phyloP scores from a whole-genome alignment of 2,113 vertebrate genomes.

The Stegastes partitus region DNA sequence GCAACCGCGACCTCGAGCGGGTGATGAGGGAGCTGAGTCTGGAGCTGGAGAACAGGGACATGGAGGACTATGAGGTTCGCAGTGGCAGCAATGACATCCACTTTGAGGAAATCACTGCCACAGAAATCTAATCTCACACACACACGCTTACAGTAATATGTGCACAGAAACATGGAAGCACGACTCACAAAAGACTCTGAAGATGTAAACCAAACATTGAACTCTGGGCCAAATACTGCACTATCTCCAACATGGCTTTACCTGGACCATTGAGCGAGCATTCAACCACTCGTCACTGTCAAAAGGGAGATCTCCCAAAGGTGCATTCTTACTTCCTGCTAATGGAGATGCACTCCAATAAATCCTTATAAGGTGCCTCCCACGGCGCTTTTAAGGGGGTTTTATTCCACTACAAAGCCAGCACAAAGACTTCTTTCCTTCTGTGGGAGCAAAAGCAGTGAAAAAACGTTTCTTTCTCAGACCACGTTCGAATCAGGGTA shows the following conservation, averaged over 20 bases:
- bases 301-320: conserved; percentile 60
- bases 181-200: conserved; percentile 32
- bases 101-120: conserved; percentile 93
- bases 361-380: conserved; percentile 43
- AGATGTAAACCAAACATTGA: conserved; percentile 39
- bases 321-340: conserved; percentile 56
- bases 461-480: conserved; percentile 40
- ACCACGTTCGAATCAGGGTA: conserved; percentile 75
- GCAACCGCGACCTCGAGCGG: conserved; percentile 95
- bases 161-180: conserved; percentile 49
- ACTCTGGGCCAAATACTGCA: conserved; percentile 59
- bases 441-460: conserved; percentile 41
- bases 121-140: conserved; percentile 85
- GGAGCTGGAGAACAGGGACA: conserved; percentile 91
- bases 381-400: conserved; percentile 38
- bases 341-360: conserved; percentile 32
- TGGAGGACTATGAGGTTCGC: conserved; percentile 88
- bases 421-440: conserved; percentile 71
- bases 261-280: conserved; percentile 54
- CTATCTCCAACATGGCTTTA: conserved; percentile 50
- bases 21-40: conserved; percentile 93
- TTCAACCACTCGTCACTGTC: conserved; percentile 47
- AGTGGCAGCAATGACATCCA: conserved; percentile 87
- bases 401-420: conserved; percentile 69
- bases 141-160: not conserved